Percentiles rank a stretch among this genome's conserved stretches.
Conservation (phyloP, 2,113 vertebrate genomes). For the Nycticorax nycticorax region DNA sequence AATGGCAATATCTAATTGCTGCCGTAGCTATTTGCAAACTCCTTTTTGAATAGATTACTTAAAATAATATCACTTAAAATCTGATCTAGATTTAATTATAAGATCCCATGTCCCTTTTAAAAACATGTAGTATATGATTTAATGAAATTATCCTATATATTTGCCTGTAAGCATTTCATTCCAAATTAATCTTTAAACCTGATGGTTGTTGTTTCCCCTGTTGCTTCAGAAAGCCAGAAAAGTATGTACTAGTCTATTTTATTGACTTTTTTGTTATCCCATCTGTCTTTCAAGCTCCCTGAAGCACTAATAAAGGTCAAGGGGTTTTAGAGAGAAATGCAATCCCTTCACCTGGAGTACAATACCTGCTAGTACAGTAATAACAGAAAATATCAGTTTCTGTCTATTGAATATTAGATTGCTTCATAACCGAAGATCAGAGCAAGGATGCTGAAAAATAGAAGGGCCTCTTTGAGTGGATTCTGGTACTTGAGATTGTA, state of each 20-base stretch:
- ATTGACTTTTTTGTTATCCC: slow-evolving; percentile 26
- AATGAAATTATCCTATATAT: slow-evolving; percentile 3
- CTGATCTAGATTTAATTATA: background rate
- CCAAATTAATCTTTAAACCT: slow-evolving; percentile 33
- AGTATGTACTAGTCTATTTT: slow-evolving; percentile 21
- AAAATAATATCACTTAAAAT: background rate
- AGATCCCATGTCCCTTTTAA: background rate
- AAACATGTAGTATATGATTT: background rate
- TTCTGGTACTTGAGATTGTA: background rate
- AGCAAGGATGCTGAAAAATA: background rate
- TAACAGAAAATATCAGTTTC: background rate
- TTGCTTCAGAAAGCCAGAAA: slow-evolving; percentile 31
- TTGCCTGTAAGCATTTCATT: slow-evolving; percentile 18
- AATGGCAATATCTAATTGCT: background rate
- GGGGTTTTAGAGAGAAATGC: slow-evolving; percentile 8
- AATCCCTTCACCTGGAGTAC: slow-evolving; percentile 10
- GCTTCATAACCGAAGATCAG: background rate
- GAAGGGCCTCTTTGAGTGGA: background rate
- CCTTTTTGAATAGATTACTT: background rate
- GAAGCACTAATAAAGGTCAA: slow-evolving; percentile 55
- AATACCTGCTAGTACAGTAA: background rate
- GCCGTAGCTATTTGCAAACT: background rate
- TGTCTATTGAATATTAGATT: slow-evolving; percentile 17
- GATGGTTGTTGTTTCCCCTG: background rate
- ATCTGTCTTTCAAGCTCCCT: slow-evolving; percentile 18